Percentiles rank a stretch among this genome's conserved stretches.
These are phyloP conservation scores for Rafetus swinhoei DNA, from an alignment of 2,113 vertebrate genomes.

Conservation along the genomic window DNA sequence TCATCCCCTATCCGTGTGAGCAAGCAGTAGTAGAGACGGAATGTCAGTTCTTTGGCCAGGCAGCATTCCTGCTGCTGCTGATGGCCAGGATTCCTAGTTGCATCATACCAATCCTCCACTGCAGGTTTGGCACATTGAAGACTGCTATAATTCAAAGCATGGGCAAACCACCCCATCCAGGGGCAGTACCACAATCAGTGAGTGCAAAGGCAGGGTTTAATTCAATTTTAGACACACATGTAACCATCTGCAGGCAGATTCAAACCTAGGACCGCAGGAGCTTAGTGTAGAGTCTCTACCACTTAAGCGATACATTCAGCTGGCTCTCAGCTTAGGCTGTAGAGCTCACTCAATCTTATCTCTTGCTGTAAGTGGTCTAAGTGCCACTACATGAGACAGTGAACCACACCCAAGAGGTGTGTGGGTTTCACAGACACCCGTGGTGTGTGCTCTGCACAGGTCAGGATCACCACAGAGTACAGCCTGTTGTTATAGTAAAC, in stretches of 20 bases:
- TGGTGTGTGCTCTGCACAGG: neutral
- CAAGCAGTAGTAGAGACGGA: neutral
- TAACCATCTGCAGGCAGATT: too few species aligned
- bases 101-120: neutral
- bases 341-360: too few species aligned
- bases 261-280: too few species aligned
- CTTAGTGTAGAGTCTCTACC: too few species aligned
- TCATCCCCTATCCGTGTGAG: too few species aligned
- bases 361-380: too few species aligned
- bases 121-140: neutral
- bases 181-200: neutral
- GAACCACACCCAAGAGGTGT: too few species aligned
- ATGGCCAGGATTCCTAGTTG: neutral
- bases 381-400: too few species aligned
- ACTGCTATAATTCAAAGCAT: neutral
- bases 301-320: too few species aligned
- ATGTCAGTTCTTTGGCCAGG: neutral
- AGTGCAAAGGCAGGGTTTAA: neutral
- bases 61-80: neutral
- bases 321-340: too few species aligned
- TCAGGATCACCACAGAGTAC: neutral
- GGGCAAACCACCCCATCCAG: neutral
- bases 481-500: neutral
- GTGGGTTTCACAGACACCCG: too few species aligned
- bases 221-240: neutral